Evolutionary conservation across 2,797 vertebrate genomes (phyloP).

Genomic region (Xerus rutilus): DNA sequence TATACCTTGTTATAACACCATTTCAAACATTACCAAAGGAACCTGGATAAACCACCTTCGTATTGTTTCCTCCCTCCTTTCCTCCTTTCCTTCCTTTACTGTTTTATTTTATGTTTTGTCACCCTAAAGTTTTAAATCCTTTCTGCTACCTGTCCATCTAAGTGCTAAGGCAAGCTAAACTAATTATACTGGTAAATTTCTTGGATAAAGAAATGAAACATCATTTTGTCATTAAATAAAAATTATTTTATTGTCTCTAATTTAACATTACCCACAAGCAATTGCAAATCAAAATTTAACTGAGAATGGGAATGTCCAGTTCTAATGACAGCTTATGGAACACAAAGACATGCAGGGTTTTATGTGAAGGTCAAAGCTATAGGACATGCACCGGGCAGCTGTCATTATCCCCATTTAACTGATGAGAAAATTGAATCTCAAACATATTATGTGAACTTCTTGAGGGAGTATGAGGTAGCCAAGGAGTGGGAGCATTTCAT

Average conservation of each 20-base stretch:
- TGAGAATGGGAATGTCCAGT: background rate
- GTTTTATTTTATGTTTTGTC: background rate
- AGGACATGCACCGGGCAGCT: background rate
- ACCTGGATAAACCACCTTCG: background rate
- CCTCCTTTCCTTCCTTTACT: background rate
- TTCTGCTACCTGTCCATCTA: background rate
- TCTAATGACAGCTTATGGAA: background rate
- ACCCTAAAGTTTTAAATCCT: background rate
- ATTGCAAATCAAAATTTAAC: background rate
- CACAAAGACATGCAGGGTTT: accelerated
- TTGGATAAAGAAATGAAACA: conserved; percentile 52
- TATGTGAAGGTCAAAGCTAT: background rate
- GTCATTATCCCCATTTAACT: background rate
- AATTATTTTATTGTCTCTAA: background rate
- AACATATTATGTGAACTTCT: background rate
- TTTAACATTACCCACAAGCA: background rate
- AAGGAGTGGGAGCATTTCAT: background rate
- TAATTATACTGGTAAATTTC: background rate
- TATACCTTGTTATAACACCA: background rate
- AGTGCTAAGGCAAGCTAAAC: background rate
- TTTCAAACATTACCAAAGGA: background rate
- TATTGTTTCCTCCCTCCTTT: background rate
- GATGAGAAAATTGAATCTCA: background rate
- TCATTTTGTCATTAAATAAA: conserved; percentile 22
- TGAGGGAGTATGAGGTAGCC: background rate